Conservation (phyloP, 2,888 invertebrate genomes). For the Hyles lineata region DNA sequence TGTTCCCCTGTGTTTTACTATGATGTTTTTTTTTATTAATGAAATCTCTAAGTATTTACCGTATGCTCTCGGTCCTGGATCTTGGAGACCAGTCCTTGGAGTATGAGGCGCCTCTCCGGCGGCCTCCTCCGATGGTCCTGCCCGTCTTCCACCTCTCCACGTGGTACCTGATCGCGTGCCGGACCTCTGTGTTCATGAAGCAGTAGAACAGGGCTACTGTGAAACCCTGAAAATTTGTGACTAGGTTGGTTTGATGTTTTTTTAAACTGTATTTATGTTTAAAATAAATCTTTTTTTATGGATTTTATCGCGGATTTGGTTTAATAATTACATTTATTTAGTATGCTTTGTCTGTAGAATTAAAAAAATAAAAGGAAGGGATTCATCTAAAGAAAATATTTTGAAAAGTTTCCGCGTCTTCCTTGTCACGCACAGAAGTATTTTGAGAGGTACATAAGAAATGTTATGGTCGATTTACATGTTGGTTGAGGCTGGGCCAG, state of each 20-base stretch:
- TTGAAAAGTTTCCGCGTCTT: not conserved
- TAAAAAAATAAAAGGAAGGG: not conserved
- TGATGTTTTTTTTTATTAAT: no score
- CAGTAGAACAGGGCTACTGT: constrained; percentile 96
- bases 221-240: constrained; percentile 88
- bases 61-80: constrained; percentile 92
- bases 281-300: no score
- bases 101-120: constrained; percentile 87
- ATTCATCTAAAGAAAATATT: not conserved
- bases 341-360: not conserved
- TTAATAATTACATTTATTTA: no score
- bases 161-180: constrained; percentile 93
- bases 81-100: constrained; percentile 94
- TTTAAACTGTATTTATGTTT: not conserved
- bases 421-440: not conserved
- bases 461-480: not conserved
- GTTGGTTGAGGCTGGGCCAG: no score
- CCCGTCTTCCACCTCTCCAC: constrained; percentile 91
- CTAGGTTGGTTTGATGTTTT: not conserved
- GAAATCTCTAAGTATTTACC: constrained; percentile 78
- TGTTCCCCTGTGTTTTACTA: no score
- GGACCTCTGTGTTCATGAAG: constrained; percentile 96
- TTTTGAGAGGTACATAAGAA: not conserved
- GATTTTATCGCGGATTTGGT: no score
- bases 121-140: constrained; percentile 86